phyloP scores from a whole-genome alignment of 1,140 invertebrate genomes.

The Chymomyza costata region DNA sequence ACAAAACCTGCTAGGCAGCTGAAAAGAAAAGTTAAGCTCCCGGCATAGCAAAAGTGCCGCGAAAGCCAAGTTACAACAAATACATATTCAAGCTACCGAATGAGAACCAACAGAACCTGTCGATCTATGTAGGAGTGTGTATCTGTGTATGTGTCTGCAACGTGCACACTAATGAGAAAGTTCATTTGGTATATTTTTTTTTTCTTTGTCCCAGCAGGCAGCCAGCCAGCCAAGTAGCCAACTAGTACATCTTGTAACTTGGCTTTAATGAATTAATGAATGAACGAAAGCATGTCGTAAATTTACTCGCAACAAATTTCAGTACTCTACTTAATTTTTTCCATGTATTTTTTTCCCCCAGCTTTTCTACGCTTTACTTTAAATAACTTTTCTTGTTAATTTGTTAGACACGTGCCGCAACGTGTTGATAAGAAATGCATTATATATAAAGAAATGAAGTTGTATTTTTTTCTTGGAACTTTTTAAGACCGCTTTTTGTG shows the following conservation, averaged over 20 bases:
- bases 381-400: slow-evolving; percentile 66
- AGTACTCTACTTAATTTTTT: neutral
- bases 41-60: too few relatives aligned
- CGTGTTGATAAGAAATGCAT: slow-evolving; percentile 39
- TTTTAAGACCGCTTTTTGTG: slow-evolving; percentile 22
- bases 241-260: too few relatives aligned
- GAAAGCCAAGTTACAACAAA: neutral
- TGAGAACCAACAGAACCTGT: too few relatives aligned
- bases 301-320: neutral
- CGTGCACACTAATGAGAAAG: slow-evolving; percentile 31
- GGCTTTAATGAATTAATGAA: slow-evolving; percentile 23
- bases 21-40: too few relatives aligned
- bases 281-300: slow-evolving; percentile 13
- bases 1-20: too few relatives aligned
- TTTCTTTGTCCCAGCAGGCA: slow-evolving; percentile 8
- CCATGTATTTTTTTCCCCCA: neutral
- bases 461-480: slow-evolving; percentile 20
- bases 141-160: neutral
- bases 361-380: slow-evolving; percentile 38
- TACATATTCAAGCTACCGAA: neutral
- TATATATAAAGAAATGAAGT: slow-evolving; percentile 27
- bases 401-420: slow-evolving; percentile 54
- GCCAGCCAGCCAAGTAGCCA: too few relatives aligned
- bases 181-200: slow-evolving; percentile 22
- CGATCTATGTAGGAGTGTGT: neutral